phyloP scores from a whole-genome alignment of 2,888 invertebrate species.

The Macaria notata region DNA sequence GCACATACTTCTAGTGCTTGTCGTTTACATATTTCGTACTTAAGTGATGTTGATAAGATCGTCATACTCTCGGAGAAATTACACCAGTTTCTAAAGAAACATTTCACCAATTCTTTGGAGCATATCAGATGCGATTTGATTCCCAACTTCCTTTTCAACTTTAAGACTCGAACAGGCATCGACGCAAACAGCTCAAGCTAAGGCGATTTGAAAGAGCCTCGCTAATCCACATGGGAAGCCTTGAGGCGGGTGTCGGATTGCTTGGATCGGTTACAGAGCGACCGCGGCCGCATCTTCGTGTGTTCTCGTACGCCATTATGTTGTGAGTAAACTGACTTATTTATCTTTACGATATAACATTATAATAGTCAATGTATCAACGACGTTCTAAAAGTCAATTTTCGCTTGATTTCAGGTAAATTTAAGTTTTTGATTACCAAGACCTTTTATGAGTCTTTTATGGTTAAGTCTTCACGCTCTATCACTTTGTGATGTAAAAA shows the following conservation, averaged over 20 bases:
- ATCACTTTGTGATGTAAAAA: too few relatives aligned
- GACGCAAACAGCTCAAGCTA: slow-evolving; percentile 38
- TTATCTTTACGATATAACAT: not conserved
- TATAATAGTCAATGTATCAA: too few relatives aligned
- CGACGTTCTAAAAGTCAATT: too few relatives aligned
- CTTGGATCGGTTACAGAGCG: slow-evolving; percentile 66
- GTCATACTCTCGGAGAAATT: not conserved
- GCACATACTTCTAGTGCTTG: not conserved
- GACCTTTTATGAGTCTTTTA: too few relatives aligned
- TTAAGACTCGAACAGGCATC: slow-evolving; percentile 3
- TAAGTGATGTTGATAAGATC: not conserved
- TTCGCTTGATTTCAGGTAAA: too few relatives aligned
- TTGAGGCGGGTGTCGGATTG: slow-evolving; percentile 67
- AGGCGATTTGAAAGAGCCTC: slow-evolving; percentile 60
- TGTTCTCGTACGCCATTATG: slow-evolving; percentile 20
- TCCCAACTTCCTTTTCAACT: not conserved
- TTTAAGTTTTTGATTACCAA: too few relatives aligned
- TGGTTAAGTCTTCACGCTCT: too few relatives aligned
- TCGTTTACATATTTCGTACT: slow-evolving; percentile 6
- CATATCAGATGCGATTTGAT: too few relatives aligned
- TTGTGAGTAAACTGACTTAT: slow-evolving; percentile 5
- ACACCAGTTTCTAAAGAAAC: too few relatives aligned
- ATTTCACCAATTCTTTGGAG: too few relatives aligned
- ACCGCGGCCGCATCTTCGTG: slow-evolving; percentile 61
- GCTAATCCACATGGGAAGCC: slow-evolving; percentile 74